Percentiles rank a stretch among this genome's conserved stretches.
phyloP scores from a whole-genome alignment of 2,888 invertebrate species.

The Polymixis flavicincta region DNA sequence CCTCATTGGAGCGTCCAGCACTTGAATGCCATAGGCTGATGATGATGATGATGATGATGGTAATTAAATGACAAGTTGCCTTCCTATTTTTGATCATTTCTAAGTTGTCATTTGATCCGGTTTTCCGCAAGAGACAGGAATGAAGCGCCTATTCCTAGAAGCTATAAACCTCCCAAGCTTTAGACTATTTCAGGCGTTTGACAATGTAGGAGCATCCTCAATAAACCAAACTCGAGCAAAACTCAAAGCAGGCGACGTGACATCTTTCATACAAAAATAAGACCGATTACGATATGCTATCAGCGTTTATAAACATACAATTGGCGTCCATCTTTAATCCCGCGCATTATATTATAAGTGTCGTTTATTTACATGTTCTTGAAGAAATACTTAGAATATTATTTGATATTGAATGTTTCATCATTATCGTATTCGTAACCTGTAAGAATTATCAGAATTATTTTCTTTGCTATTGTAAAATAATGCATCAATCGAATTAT shows the following conservation, averaged over 20 bases:
- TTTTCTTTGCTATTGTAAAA: not conserved
- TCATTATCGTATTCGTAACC: not conserved
- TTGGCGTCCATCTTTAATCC: slow-evolving; percentile 27
- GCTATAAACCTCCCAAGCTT: not conserved
- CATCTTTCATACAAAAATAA: slow-evolving; percentile 47
- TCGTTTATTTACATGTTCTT: slow-evolving; percentile 8
- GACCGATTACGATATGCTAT: slow-evolving; percentile 56
- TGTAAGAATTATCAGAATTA: not conserved
- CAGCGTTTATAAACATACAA: slow-evolving; percentile 43
- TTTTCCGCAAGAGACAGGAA: not conserved
- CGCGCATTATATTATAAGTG: not conserved
- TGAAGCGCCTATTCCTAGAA: slow-evolving; percentile 10
- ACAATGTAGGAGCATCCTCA: slow-evolving; percentile 45
- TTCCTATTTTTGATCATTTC: not conserved
- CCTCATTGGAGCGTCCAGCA: no score
- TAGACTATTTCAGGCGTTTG: slow-evolving; percentile 21
- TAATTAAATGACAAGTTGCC: not conserved
- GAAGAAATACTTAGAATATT: slow-evolving; percentile 16
- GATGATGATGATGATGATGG: no score
- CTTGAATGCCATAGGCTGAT: no score
- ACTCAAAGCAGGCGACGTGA: slow-evolving; percentile 34
- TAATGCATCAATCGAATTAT: not conserved
- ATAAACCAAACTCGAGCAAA: slow-evolving; percentile 31
- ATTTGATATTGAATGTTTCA: slow-evolving; percentile 1
- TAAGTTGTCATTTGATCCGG: slow-evolving; percentile 14